Percentiles rank a stretch among this genome's conserved stretches.
phyloP scores from a whole-genome alignment of 2,888 invertebrate species.

The Labia minor region DNA sequence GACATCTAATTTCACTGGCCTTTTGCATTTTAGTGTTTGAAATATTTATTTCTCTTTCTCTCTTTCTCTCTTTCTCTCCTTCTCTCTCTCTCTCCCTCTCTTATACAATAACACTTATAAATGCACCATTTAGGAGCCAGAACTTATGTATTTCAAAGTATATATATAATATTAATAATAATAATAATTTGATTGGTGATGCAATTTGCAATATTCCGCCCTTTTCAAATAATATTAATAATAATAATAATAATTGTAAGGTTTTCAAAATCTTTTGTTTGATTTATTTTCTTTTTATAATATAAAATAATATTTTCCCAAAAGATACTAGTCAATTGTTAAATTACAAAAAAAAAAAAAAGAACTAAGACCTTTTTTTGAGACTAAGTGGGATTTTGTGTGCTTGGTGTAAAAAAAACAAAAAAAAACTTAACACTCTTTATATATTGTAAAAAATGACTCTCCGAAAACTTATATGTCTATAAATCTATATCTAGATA shows the following conservation, averaged over 20 bases:
- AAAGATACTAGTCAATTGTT: not conserved
- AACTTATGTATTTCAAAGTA: no score
- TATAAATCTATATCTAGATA: no score
- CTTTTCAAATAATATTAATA: not conserved
- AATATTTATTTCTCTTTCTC: no score
- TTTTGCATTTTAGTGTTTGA: not conserved
- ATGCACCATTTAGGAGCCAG: not conserved
- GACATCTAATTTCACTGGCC: not conserved
- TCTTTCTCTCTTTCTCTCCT: no score
- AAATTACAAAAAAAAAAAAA: no score
- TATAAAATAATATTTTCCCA: not conserved
- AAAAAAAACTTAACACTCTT: no score
- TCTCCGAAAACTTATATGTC: no score
- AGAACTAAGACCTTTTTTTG: not conserved
- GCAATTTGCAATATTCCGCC: slow-evolving; percentile 8
- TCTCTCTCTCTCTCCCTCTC: no score
- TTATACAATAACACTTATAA: not conserved
- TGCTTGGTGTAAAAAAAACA: not conserved
- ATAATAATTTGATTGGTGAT: not conserved
- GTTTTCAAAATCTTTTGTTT: no score
- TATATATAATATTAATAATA: no score
- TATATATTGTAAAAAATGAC: no score
- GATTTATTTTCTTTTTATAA: not conserved
- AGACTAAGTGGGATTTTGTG: not conserved
- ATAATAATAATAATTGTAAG: no score